A percentile compares a stretch with the other conserved stretches of the same genome.
phyloP scores from a whole-genome alignment of 2,797 vertebrate genomes.

The Acanthurus leucopareius region DNA sequence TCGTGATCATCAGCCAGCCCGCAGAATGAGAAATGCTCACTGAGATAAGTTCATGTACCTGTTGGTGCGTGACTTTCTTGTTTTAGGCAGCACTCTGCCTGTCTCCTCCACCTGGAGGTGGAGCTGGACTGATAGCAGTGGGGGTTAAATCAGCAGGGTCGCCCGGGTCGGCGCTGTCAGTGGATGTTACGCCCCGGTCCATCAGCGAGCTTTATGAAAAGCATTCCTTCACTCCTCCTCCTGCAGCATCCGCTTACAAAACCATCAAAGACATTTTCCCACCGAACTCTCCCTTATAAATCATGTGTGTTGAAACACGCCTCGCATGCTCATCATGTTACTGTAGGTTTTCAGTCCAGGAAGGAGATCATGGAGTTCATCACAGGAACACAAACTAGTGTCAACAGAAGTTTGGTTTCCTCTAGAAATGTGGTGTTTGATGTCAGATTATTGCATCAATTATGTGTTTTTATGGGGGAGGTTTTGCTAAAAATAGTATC shows the following conservation, averaged over 20 bases:
- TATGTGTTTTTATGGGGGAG: neutral
- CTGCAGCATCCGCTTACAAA: neutral
- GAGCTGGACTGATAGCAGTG: neutral
- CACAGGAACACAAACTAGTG: neutral
- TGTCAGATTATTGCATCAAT: neutral
- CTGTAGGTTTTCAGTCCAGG: slow-evolving; percentile 8
- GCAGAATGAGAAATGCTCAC: neutral
- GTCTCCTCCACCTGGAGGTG: neutral
- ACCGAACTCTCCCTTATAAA: too few species aligned
- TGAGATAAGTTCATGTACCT: neutral
- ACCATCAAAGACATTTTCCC: neutral
- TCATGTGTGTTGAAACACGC: neutral
- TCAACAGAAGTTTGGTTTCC: neutral
- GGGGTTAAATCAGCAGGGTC: neutral
- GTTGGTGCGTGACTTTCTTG: neutral
- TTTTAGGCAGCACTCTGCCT: too few species aligned
- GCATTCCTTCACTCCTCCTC: slow-evolving; percentile 22
- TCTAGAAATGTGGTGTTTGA: neutral
- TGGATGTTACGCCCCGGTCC: neutral
- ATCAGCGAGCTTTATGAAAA: neutral
- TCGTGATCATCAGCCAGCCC: neutral
- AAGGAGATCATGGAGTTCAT: neutral
- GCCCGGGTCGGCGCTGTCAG: neutral
- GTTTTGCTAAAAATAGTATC: neutral
- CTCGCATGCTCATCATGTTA: neutral